phyloP scores from a whole-genome alignment of 2,797 vertebrate genomes.

The Gephyroberyx darwinii region DNA sequence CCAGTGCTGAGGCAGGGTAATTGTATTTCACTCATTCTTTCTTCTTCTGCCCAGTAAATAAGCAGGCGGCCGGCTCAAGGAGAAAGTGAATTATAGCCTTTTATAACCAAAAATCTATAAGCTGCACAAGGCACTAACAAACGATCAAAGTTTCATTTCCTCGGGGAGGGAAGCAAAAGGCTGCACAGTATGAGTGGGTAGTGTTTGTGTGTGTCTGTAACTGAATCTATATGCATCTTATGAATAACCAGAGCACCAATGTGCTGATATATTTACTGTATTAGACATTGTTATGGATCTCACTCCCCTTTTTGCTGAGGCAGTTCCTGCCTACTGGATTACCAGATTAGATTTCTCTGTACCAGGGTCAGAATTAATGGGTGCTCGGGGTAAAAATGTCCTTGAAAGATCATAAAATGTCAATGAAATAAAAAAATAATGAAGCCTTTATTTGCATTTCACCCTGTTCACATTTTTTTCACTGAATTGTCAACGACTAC shows the following conservation, averaged over 20 bases:
- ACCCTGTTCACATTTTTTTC: no score
- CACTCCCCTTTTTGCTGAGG: no score
- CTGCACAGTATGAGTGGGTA: background rate
- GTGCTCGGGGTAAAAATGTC: no score
- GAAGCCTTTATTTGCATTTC: no score
- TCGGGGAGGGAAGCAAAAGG: background rate
- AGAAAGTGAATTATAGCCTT: slow-evolving; percentile 48
- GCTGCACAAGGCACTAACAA: slow-evolving; percentile 46
- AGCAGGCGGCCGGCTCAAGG: slow-evolving; percentile 20
- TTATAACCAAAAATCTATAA: slow-evolving; percentile 58
- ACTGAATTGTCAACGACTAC: no score
- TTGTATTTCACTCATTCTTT: slow-evolving; percentile 45
- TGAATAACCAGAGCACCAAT: background rate
- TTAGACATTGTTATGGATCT: slow-evolving; percentile 25
- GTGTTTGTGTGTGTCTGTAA: slow-evolving; percentile 29
- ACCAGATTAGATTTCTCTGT: no score
- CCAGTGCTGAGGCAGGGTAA: slow-evolving; percentile 51
- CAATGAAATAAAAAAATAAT: no score
- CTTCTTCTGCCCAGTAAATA: slow-evolving; percentile 24
- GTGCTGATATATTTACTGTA: background rate
- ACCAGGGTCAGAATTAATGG: no score
- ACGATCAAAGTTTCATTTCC: slow-evolving; percentile 46
- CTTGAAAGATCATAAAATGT: no score
- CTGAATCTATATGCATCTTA: slow-evolving; percentile 29
- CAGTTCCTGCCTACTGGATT: no score